A percentile compares a stretch with the other conserved stretches of the same genome.
Conservation (phyloP, 2,797 vertebrate species). For the Centroberyx gerrardi region DNA sequence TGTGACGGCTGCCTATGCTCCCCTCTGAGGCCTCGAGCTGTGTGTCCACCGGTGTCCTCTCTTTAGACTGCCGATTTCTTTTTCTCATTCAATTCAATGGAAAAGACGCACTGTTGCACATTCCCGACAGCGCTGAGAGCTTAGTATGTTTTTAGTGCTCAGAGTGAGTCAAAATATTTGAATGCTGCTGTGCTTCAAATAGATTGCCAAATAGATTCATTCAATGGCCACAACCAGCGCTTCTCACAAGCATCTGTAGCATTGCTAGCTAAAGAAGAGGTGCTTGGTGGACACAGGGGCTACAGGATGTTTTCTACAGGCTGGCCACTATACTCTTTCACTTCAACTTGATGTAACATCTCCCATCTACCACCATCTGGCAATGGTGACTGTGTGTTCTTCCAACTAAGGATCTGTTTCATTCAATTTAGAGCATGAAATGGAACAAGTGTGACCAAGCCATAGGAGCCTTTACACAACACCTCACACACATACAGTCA, state of each 20-base stretch:
- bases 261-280: not conserved
- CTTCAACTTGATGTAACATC: slow-evolving; percentile 19
- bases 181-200: not conserved
- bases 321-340: not conserved
- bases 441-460: slow-evolving; percentile 31
- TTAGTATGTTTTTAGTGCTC: not conserved
- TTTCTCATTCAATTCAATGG: not conserved
- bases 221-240: not conserved
- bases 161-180: too few species aligned
- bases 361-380: not conserved
- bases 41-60: slow-evolving; percentile 16
- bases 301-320: not conserved
- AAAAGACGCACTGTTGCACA: not conserved
- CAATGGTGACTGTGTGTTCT: not conserved
- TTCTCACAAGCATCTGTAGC: slow-evolving; percentile 5
- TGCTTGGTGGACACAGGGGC: slow-evolving; percentile 6
- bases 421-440: slow-evolving; percentile 30
- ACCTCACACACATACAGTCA: slow-evolving; percentile 27
- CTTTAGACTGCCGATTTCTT: not conserved
- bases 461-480: slow-evolving; percentile 14
- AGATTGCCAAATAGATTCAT: too few species aligned
- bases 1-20: slow-evolving; percentile 10
- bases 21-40: not conserved
- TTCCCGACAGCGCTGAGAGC: not conserved
- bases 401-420: slow-evolving; percentile 3